A percentile compares a stretch with the other conserved stretches of the same genome.
phyloP scores from a whole-genome alignment of 2,113 vertebrate species.

The Physeter macrocephalus region DNA sequence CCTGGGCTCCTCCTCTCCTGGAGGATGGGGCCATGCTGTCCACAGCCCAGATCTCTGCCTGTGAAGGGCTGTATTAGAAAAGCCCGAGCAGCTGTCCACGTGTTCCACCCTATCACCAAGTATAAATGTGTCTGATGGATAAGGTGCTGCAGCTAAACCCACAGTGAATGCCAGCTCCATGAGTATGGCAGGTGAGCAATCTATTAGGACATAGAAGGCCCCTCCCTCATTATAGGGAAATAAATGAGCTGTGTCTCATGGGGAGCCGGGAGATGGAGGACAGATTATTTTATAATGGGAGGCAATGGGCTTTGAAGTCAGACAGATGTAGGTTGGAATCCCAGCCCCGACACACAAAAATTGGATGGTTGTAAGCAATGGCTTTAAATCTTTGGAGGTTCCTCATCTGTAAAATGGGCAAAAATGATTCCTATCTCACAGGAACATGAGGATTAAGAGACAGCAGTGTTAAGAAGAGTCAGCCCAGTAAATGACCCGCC shows the following conservation, averaged over 20 bases:
- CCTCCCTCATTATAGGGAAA: conserved; percentile 45
- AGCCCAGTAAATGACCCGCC: too few relatives aligned
- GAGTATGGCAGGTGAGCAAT: conserved; percentile 34
- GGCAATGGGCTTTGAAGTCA: conserved; percentile 1
- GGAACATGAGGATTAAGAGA: background rate
- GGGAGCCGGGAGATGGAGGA: background rate
- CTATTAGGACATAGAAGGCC: background rate
- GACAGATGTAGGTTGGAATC: background rate
- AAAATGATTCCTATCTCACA: background rate
- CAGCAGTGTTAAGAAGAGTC: background rate
- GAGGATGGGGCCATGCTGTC: background rate
- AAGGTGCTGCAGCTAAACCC: background rate
- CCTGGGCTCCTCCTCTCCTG: background rate
- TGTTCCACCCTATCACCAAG: background rate
- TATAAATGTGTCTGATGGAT: conserved; percentile 34
- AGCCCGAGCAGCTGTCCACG: background rate
- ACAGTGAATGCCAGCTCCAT: background rate
- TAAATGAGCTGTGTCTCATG: conserved; percentile 3
- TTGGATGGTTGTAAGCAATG: background rate
- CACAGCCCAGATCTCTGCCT: background rate
- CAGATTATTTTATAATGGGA: background rate
- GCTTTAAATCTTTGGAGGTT: background rate
- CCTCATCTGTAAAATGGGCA: background rate
- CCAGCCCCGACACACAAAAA: background rate
- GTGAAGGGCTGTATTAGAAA: background rate